Conservation (phyloP, 1,140 invertebrate species). For the Brachionus koreanus region DNA sequence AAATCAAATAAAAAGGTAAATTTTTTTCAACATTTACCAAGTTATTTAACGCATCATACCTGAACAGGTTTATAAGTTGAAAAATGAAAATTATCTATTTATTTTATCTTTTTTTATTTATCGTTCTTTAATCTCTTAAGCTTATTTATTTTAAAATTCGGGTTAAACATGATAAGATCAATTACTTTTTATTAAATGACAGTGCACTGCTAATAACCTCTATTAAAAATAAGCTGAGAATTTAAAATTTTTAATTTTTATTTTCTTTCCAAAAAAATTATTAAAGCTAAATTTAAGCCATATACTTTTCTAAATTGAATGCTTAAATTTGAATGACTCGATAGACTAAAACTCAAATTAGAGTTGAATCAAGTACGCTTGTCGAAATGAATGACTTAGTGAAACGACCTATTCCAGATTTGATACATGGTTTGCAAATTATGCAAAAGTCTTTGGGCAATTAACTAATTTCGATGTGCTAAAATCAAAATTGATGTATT, state of each 20-base stretch:
- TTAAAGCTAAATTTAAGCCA: no score
- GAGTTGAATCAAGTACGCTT: no score
- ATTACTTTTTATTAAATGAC: not conserved
- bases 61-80: not conserved
- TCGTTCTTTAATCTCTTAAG: constrained; percentile 7
- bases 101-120: not conserved
- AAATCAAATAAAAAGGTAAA: constrained; percentile 17
- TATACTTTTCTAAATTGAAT: no score
- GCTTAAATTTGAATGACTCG: no score
- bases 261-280: no score
- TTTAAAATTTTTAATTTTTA: no score
- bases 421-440: not conserved
- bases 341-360: no score
- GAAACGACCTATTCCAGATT: not conserved
- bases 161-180: constrained; percentile 4
- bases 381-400: no score
- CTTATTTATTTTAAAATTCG: not conserved
- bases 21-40: not conserved
- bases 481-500: not conserved
- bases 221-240: not conserved
- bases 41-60: not conserved
- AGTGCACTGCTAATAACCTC: not conserved
- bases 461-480: not conserved
- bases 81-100: constrained; percentile 6
- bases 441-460: not conserved